These are phyloP conservation scores for Drosophila miranda DNA, from an alignment of 1,140 invertebrate species.

Conservation along the genomic window DNA sequence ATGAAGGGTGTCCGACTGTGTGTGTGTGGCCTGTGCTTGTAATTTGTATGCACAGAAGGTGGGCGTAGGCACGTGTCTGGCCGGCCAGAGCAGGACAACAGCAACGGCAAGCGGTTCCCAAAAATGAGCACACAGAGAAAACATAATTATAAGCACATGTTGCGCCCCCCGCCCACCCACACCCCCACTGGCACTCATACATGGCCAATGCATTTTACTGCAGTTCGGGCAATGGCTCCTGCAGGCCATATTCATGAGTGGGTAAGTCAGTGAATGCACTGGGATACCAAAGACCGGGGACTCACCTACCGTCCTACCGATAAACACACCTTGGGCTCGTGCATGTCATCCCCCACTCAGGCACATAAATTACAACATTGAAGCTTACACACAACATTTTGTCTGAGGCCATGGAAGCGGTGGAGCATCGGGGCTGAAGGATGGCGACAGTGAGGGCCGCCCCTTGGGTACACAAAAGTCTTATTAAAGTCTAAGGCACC, in stretches of 20 bases:
- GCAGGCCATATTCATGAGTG: no score
- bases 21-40: constrained; percentile 21
- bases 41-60: constrained; percentile 61
- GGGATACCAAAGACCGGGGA: no score
- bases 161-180: constrained; percentile 22
- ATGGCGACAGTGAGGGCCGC: neutral
- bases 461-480: neutral
- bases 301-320: no score
- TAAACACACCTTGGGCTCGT: no score
- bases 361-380: constrained; percentile 50
- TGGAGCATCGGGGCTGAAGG: neutral
- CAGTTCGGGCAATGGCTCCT: neutral
- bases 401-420: constrained; percentile 20
- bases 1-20: neutral
- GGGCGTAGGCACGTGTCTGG: constrained; percentile 38
- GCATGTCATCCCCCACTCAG: constrained; percentile 17
- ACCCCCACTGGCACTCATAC: neutral
- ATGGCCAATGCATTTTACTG: constrained; percentile 37
- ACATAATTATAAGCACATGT: constrained; percentile 79
- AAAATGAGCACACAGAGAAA: constrained; percentile 59
- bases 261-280: no score
- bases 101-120: constrained; percentile 21
- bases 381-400: constrained; percentile 39
- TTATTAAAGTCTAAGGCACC: no score
- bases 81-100: constrained; percentile 17